Base-by-base conservation (phyloP, 2,888 invertebrate species). In the Drosophila helvetica region DNA sequence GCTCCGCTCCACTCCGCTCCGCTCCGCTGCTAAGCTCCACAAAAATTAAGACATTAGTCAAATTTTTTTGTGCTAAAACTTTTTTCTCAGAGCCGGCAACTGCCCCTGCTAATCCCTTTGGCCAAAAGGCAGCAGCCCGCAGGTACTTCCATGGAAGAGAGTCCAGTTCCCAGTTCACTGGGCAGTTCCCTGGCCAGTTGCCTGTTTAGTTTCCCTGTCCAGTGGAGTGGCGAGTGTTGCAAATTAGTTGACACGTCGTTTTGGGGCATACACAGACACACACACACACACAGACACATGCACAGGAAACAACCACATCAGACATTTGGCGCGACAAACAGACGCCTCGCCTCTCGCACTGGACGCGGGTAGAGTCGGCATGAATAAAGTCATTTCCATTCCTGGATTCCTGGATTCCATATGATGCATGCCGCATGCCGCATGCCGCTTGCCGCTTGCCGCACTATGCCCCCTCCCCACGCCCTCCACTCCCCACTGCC, bases 181-280 rank as follows among this genome's bases (percentile, higher is more conserved):
- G 27, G 8, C 27, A 57, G 60, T 52, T 43, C 56, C 53, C 38
- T 27, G 0, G 22, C 22, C 22, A 5, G 22, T 5, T 0, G 22
- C 22, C 22, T 22, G 22, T 5, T 22, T 22, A 22, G 22, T 22
- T 22, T 5, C 22, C 53, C 38, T 27, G 72, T 59, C 75, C 75
- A 74, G 75, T 74, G 66, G 80, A 89, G 86, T 88, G 90, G 75
- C 66, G 80, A 89, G 86, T 88, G 90, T 84, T 91, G 90, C 90
- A 90, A 91, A 91, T 90, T 90, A 88, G 90, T 90, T 90, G 90
- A 90, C 91, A 90, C 90, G 88, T 90, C 75, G 74, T 66, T 58
- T 58, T 38, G 38, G 38, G 38, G 38, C n/a, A 38, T 2, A 38
- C 38, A 38, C 38, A 38, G 2, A 38, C 5, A 38, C 38, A 15